Evolutionary conservation across 2,797 vertebrate genomes (phyloP).

Genomic region (Alca torda): DNA sequence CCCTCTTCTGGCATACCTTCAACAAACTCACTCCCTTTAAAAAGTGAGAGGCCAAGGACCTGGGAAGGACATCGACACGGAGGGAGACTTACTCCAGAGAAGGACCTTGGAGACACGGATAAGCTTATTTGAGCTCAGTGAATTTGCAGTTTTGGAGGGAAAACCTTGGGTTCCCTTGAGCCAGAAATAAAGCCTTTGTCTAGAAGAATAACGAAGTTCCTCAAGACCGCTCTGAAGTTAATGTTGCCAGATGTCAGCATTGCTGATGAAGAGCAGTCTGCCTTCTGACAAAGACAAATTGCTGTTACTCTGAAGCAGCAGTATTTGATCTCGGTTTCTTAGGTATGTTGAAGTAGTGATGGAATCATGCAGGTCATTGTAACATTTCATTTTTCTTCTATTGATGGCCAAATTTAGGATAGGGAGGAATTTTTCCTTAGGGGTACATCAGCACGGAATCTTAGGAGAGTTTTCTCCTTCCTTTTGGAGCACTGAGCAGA

Average conservation of each 20-base stretch:
- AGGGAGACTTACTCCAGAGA: background rate
- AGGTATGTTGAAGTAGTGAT: background rate
- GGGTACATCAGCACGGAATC: background rate
- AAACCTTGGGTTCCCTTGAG: background rate
- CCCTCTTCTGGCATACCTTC: slow-evolving; percentile 90
- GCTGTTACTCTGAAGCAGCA: background rate
- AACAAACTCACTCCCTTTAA: slow-evolving; percentile 89
- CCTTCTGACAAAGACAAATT: slow-evolving; percentile 31
- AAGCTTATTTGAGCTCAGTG: background rate
- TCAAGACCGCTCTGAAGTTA: background rate
- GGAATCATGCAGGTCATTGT: background rate
- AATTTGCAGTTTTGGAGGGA: background rate
- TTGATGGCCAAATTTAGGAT: slow-evolving; percentile 46
- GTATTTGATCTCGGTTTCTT: background rate
- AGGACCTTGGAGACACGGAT: background rate
- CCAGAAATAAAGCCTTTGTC: background rate
- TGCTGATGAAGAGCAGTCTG: slow-evolving; percentile 3
- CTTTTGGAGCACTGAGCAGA: background rate
- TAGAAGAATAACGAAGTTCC: background rate
- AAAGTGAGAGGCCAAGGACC: slow-evolving; percentile 79
- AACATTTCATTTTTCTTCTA: slow-evolving; percentile 48
- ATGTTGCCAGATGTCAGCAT: background rate
- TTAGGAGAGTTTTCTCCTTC: slow-evolving; percentile 1
- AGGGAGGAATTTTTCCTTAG: slow-evolving; percentile 14
- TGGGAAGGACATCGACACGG: background rate